phyloP scores from a whole-genome alignment of 92 coral and sea anemone species.

The Hydrozoanthus gracilis region DNA sequence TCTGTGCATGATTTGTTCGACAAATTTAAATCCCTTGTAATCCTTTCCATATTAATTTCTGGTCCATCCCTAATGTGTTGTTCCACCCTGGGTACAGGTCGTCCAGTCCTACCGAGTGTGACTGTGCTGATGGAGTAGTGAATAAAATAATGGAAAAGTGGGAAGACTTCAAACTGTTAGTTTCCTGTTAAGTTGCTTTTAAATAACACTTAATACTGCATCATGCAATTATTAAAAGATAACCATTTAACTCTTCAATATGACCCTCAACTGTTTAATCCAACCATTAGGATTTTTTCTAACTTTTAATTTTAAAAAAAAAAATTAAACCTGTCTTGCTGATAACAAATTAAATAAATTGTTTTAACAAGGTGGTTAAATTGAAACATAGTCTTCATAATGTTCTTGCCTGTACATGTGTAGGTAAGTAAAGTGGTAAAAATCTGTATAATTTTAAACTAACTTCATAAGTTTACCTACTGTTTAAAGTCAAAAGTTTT shows the following conservation, averaged over 20 bases:
- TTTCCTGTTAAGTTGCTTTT: conserved; percentile 49
- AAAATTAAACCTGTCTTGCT: too few species aligned
- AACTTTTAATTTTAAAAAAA: too few species aligned
- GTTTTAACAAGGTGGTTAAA: too few species aligned
- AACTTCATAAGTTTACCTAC: too few species aligned
- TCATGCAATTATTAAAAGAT: background rate
- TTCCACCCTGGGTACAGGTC: conserved; percentile 50
- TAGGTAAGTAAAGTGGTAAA: too few species aligned
- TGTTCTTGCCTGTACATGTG: too few species aligned
- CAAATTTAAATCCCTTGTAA: background rate
- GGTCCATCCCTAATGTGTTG: conserved; percentile 47
- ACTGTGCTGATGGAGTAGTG: conserved; percentile 61
- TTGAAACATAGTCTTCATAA: too few species aligned
- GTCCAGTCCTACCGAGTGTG: conserved; percentile 47
- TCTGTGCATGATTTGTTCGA: background rate
- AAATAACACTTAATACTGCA: conserved; percentile 32
- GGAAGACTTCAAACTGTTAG: conserved; percentile 94
- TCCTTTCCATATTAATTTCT: background rate
- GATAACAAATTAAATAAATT: too few species aligned
- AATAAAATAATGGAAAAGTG: conserved; percentile 93
- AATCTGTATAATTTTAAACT: too few species aligned
- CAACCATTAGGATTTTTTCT: background rate
- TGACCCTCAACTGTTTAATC: background rate
- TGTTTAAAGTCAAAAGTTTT: too few species aligned
- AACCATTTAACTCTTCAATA: background rate